Conservation (phyloP, 2,888 invertebrate genomes). For the Drosophila rellima region DNA sequence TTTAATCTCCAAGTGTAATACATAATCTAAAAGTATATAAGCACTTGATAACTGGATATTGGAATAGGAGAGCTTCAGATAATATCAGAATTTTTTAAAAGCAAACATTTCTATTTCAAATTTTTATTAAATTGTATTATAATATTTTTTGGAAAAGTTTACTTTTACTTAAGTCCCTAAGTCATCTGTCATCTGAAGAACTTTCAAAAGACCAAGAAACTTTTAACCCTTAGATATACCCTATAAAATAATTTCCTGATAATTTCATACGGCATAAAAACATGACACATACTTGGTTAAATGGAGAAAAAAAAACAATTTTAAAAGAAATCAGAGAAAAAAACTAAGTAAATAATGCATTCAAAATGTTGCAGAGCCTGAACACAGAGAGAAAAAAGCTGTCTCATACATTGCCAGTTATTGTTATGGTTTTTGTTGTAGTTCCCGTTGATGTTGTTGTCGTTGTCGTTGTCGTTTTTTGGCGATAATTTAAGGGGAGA, state of each 20-base stretch:
- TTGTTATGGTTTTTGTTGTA: slow-evolving; percentile 39
- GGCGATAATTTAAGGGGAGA: slow-evolving; percentile 73
- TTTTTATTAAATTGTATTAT: no score
- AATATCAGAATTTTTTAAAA: no score
- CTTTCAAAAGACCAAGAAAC: background rate
- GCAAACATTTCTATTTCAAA: background rate
- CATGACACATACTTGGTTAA: slow-evolving; percentile 55
- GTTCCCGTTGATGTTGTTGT: slow-evolving; percentile 31
- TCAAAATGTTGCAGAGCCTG: slow-evolving; percentile 43
- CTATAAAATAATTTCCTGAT: slow-evolving; percentile 42
- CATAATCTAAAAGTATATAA: background rate
- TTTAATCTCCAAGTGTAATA: no score
- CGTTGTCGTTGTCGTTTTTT: slow-evolving; percentile 41
- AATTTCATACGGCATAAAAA: slow-evolving; percentile 51
- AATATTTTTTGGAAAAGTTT: background rate
- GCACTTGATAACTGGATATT: background rate
- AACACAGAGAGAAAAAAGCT: slow-evolving; percentile 35
- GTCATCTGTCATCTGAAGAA: background rate
- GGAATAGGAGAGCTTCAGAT: background rate
- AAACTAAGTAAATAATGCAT: slow-evolving; percentile 56
- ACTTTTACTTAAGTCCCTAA: background rate
- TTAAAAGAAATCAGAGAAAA: slow-evolving; percentile 19
- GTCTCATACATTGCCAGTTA: slow-evolving; percentile 38
- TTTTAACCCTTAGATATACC: slow-evolving; percentile 32
- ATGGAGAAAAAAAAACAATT: slow-evolving; percentile 12